Conservation (phyloP, 2,888 invertebrate species). For the Nymphalis polychloros region DNA sequence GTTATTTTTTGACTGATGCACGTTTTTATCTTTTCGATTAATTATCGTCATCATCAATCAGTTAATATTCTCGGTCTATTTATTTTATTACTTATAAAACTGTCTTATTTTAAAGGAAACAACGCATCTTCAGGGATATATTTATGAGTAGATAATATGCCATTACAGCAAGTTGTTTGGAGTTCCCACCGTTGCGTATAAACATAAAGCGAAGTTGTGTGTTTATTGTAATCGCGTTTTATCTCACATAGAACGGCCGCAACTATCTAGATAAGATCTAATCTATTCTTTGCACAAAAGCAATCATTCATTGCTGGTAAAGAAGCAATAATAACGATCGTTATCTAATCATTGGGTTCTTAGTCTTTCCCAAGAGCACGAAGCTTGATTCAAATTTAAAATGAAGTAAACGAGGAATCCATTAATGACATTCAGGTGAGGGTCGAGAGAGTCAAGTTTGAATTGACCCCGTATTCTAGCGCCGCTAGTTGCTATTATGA, state of each 20-base stretch:
- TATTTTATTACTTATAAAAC: conserved; percentile 52
- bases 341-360: conserved; percentile 11
- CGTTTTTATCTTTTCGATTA: conserved; percentile 20
- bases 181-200: conserved; percentile 58
- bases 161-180: conserved; percentile 57
- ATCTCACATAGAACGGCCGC: conserved; percentile 32
- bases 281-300: conserved; percentile 18
- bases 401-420: conserved; percentile 19
- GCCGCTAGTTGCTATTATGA: conserved; percentile 43
- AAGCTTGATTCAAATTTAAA: conserved; percentile 24
- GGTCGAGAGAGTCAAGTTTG: conserved; percentile 57
- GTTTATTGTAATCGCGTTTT: conserved; percentile 37
- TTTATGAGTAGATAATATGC: conserved; percentile 56
- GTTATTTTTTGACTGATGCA: conserved; percentile 4
- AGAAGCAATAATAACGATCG: conserved; percentile 16
- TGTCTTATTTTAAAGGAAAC: conserved; percentile 57
- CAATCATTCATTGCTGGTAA: conserved; percentile 15
- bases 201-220: conserved; percentile 42
- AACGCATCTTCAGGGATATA: conserved; percentile 52
- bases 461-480: conserved; percentile 40
- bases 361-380: conserved; percentile 26
- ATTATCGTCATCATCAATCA: background rate
- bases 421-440: conserved; percentile 48
- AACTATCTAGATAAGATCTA: conserved; percentile 25
- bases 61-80: conserved; percentile 9